Conservation (phyloP, 2,113 vertebrate species). For the Gopherus flavomarginatus region DNA sequence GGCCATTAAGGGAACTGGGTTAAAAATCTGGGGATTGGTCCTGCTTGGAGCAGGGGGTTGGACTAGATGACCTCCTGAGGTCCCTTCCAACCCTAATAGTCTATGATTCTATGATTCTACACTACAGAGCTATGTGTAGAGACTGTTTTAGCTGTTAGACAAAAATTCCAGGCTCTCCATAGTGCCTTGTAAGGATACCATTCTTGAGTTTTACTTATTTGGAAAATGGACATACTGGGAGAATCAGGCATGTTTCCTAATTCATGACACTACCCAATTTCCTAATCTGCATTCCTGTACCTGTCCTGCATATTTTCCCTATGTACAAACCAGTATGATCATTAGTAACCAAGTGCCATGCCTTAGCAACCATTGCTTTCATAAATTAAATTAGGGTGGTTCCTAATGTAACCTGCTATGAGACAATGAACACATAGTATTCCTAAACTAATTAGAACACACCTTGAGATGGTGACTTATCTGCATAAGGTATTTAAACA, state of each 20-base stretch:
- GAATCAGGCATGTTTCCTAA: not conserved
- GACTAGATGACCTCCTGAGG: too few relatives aligned
- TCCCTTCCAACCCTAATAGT: too few relatives aligned
- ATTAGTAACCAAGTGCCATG: not conserved
- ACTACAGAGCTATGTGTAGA: not conserved
- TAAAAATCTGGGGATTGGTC: too few relatives aligned
- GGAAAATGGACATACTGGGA: not conserved
- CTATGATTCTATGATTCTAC: too few relatives aligned
- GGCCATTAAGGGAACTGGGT: too few relatives aligned
- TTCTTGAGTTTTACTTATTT: not conserved
- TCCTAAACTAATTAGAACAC: not conserved
- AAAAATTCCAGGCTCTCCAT: not conserved
- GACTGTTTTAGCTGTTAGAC: not conserved
- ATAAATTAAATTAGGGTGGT: not conserved
- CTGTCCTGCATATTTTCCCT: not conserved
- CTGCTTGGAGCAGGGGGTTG: too few relatives aligned
- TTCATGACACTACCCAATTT: not conserved
- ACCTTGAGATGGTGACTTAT: not conserved
- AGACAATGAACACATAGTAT: not conserved
- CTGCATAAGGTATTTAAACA: not conserved
- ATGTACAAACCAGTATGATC: not conserved
- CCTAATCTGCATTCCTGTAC: not conserved
- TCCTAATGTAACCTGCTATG: not conserved
- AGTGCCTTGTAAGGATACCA: not conserved
- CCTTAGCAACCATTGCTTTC: not conserved